A percentile compares a stretch with the other conserved stretches of the same genome.
Conservation (phyloP, 2,888 invertebrate species). For the Luffia ferchaultella region DNA sequence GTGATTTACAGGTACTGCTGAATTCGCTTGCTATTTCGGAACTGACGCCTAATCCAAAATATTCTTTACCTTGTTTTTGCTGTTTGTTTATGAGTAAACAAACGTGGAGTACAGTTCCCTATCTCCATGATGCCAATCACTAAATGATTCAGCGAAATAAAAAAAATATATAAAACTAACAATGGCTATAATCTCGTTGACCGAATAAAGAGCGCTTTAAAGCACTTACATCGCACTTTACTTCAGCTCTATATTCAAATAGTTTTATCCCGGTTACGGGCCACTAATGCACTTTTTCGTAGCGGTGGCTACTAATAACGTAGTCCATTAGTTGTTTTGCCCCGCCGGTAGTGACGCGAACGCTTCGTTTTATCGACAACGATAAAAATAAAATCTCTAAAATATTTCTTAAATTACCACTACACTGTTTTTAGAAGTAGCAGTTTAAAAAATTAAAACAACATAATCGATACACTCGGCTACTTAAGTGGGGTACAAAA, state of each 20-base stretch:
- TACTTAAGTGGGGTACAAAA: background rate
- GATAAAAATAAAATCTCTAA: background rate
- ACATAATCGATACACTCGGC: background rate
- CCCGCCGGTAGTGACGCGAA: constrained; percentile 18
- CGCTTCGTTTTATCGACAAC: background rate
- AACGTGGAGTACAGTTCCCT: too few species aligned
- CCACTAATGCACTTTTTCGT: constrained; percentile 61
- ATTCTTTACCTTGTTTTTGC: too few species aligned
- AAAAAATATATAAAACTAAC: constrained; percentile 28
- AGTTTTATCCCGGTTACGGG: constrained; percentile 54
- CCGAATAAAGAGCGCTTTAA: constrained; percentile 49
- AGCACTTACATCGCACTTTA: constrained; percentile 51
- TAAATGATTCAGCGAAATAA: constrained; percentile 1
- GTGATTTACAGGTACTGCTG: too few species aligned
- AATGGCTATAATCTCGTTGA: constrained; percentile 49
- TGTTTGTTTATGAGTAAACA: too few species aligned
- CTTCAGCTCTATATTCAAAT: constrained; percentile 59
- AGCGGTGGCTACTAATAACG: constrained; percentile 49
- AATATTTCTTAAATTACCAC: too few species aligned
- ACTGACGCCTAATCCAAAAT: too few species aligned
- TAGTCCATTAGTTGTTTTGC: constrained; percentile 50
- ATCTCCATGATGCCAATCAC: too few species aligned
- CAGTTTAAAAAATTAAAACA: background rate
- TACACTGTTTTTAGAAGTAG: background rate
- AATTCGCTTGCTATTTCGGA: too few species aligned